Conservation (phyloP, 2,888 invertebrate species). For the Trisateles emortualis region DNA sequence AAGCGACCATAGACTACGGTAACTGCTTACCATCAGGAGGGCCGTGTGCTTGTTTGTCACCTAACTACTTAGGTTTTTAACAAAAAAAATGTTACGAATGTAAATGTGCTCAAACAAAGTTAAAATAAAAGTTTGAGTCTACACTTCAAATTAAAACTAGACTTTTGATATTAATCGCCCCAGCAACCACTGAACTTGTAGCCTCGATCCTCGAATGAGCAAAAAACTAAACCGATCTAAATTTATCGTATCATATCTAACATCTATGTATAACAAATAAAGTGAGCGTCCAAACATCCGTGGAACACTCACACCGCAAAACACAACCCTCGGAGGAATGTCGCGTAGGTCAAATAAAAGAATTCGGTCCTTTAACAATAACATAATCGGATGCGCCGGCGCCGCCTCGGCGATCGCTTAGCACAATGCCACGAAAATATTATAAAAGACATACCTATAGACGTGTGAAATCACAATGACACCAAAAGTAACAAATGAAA, state of each 20-base stretch:
- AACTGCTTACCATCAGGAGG: too few species aligned
- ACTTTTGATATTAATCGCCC: neutral
- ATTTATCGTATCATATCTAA: slow-evolving; percentile 51
- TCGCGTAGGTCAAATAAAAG: slow-evolving; percentile 82
- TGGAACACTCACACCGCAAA: slow-evolving; percentile 61
- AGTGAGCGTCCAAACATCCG: slow-evolving; percentile 58
- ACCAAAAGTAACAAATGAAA: slow-evolving; percentile 63
- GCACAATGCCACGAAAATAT: slow-evolving; percentile 66
- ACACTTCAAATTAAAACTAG: neutral
- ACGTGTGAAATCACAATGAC: slow-evolving; percentile 82
- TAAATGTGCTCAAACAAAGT: neutral
- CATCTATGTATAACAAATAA: slow-evolving; percentile 58
- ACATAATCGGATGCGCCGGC: slow-evolving; percentile 82
- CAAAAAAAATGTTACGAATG: too few species aligned
- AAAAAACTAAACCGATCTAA: slow-evolving; percentile 45
- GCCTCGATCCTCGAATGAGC: slow-evolving; percentile 26
- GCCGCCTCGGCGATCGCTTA: slow-evolving; percentile 75
- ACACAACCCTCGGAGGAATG: slow-evolving; percentile 68
- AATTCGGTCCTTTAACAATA: slow-evolving; percentile 79
- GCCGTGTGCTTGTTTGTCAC: too few species aligned
- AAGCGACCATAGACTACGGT: too few species aligned
- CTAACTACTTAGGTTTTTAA: too few species aligned
- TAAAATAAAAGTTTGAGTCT: neutral
- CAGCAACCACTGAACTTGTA: slow-evolving; percentile 7
- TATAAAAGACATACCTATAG: slow-evolving; percentile 68